Base-by-base conservation (phyloP, 2,113 vertebrate species). In the Gavialis gangeticus region DNA sequence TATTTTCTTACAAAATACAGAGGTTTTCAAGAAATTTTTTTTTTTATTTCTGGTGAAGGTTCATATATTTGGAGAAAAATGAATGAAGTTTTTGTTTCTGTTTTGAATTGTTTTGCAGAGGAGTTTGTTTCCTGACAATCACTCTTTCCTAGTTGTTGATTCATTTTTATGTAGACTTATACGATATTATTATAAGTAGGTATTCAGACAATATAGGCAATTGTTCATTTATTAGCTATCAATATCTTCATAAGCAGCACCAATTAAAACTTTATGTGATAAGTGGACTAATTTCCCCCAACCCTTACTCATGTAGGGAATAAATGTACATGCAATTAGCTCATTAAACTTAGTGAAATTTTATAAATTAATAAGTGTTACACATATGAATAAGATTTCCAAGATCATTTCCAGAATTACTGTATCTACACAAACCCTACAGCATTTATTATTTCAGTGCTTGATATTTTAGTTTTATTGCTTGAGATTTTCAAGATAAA, bases 1-100 rank as follows among this genome's bases (percentile, higher is more conserved):
- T 64, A 62, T 91, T 92, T 91, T 17, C 85, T 5, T 46, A 12
- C 82, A 88, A 75, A 46, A 55, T 92, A 57, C 76, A 75, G 79
- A 12, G 80, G 22, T 69, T 85, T 89, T 34, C 27, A 55, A 81
- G 63, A 30, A 30, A 67, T 30, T 30, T 67, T 7, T 28, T 63
- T 66, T 66, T 46, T 46, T 46, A 46, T 46, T 46, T 46, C 46
- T 46, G 46, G 46, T 46, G 63, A 66, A 17, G 63, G n/a, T 28
- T 16, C 4, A n/a, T 28, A 17, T 63, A 27, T 64, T 64, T 6
- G 27, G 63, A 66, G n/a, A 66, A 66, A 25, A 17, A n/a, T 25
- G 7, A 16, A 66, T 28, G n/a, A 66, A 7, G 17, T 79, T 10
- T 75, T 79, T 91, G 90, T 55, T 58, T 58, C 34, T 58, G 3